Conservation (phyloP, 2,888 invertebrate species). For the Laothoe populi region DNA sequence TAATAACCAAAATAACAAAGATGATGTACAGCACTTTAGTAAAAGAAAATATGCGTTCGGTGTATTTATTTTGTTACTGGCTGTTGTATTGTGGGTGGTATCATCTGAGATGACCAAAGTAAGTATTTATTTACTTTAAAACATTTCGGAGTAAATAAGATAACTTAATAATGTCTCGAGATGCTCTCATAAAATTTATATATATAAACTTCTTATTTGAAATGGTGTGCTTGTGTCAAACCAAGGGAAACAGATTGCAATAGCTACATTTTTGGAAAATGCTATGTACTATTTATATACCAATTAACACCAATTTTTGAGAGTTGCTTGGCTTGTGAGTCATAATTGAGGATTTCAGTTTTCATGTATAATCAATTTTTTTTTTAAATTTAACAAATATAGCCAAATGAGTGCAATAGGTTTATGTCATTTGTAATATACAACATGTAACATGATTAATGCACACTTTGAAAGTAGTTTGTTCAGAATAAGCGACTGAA, state of each 20-base stretch:
- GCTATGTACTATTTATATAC: background rate
- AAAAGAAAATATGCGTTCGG: slow-evolving; percentile 89
- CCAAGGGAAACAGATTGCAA: slow-evolving; percentile 4
- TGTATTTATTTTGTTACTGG: slow-evolving; percentile 93
- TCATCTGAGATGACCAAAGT: slow-evolving; percentile 98
- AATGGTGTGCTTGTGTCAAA: background rate
- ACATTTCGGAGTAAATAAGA: background rate
- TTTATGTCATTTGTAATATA: too few species aligned
- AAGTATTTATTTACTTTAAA: slow-evolving; percentile 42
- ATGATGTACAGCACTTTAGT: slow-evolving; percentile 66
- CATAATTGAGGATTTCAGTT: too few species aligned
- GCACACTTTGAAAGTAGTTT: too few species aligned
- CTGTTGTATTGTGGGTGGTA: slow-evolving; percentile 98
- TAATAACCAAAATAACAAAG: slow-evolving; percentile 71
- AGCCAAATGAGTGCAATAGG: too few species aligned
- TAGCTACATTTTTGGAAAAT: background rate
- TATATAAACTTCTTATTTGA: background rate
- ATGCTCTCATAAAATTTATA: too few species aligned
- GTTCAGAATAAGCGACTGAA: too few species aligned
- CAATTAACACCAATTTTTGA: too few species aligned
- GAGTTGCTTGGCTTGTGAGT: background rate
- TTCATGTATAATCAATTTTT: too few species aligned
- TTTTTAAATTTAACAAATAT: too few species aligned
- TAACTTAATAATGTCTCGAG: background rate
- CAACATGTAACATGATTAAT: too few species aligned